Base-by-base conservation (phyloP, 2,113 vertebrate species). In the Sceloporus undulatus region DNA sequence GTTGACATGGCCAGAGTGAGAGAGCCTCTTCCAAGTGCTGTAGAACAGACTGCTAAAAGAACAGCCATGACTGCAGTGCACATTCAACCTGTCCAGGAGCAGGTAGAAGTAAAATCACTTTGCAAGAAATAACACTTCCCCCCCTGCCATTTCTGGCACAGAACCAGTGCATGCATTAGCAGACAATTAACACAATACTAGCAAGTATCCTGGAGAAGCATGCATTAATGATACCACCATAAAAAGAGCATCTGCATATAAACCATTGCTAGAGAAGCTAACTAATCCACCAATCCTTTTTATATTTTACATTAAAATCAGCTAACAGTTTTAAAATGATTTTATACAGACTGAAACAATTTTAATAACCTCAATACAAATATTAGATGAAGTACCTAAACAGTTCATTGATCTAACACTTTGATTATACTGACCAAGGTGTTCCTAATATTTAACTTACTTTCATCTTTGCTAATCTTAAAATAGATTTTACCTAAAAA, bases 1-100 rank as follows among this genome's bases (percentile, higher is more conserved):
- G 98, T 98, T 97, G 98, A 98, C 93, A 96, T 98, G 96, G 98
- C 98, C 94, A 97, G 98, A 96, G 96, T 97, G 96, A 97, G 97
- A 94, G 96, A 97, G 92, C 97, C 98, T 93, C 94, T 90, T 87
- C 93, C 95, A 96, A 91, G 94, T 82, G 92, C 94, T 94, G 94
- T 96, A 96, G 97, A 98, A 93, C 95, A 97, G 94, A 92, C 95
- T 87, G 81, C 96, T 92, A 95, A 95, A 95, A 96, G 96, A 96
- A 97, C 97, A 97, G 96, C 96, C 92, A 94, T 94, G 95, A 93
- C 97, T 94, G 96, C 96, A 73, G 92, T 94, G 87, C 96, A 94
- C 27, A 87, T 97, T 91, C 96, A 96, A 2, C 96, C 97, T 96
- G 95, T 96, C 94, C 96, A 93, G 29, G 97, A 98, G 92, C 97